These are phyloP conservation scores for Bos indicus DNA, from an alignment of 2,113 vertebrate species.

Conservation along the genomic window DNA sequence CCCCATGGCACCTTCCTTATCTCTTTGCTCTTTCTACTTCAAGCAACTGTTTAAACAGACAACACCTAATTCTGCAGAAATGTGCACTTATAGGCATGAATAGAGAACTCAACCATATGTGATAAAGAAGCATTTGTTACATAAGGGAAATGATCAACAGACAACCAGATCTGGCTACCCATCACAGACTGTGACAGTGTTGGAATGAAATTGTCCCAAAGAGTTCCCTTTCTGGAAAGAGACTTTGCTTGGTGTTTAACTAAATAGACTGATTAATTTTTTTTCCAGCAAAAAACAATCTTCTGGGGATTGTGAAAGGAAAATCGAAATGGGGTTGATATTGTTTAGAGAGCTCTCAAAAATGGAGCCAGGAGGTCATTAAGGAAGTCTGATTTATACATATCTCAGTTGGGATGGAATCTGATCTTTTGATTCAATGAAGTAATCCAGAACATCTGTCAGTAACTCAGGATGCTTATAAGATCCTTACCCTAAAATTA, in stretches of 20 bases:
- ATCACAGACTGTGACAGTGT: neutral
- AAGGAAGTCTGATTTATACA: neutral
- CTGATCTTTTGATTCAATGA: neutral
- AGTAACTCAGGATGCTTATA: neutral
- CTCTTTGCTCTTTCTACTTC: neutral
- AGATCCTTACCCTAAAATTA: neutral
- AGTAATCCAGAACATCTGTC: neutral
- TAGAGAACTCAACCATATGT: neutral
- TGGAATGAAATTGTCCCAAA: neutral
- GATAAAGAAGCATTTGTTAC: neutral
- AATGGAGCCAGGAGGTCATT: neutral
- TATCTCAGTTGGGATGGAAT: neutral
- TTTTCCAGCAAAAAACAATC: neutral
- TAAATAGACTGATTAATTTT: neutral
- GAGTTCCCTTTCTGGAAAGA: neutral
- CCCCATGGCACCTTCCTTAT: neutral
- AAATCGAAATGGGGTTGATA: neutral
- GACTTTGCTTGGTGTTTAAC: neutral
- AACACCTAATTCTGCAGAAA: neutral
- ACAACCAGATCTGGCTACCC: neutral
- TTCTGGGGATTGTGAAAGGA: neutral
- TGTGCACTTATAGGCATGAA: fast-evolving
- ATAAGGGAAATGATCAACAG: neutral
- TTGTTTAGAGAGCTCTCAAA: neutral
- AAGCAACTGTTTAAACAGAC: neutral